Percentiles rank a stretch among this genome's conserved stretches.
These are phyloP conservation scores for Drosophila santomea DNA, from an alignment of 1,140 invertebrate genomes.

Conservation along the genomic window DNA sequence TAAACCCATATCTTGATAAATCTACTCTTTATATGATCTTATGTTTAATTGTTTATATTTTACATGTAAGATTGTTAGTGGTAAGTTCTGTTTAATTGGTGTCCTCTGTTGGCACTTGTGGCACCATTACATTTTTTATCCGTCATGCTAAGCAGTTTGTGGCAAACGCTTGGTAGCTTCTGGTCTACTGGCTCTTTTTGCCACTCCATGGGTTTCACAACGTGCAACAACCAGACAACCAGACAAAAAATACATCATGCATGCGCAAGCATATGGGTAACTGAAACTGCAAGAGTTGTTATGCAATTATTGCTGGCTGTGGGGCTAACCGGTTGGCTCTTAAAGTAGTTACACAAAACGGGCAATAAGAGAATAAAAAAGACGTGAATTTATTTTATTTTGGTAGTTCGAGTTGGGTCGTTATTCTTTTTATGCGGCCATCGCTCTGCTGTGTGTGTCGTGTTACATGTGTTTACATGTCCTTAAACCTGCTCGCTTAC, in stretches of 20 bases:
- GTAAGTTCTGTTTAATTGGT: background rate
- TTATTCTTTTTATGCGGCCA: conserved; percentile 37
- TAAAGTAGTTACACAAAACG: conserved; percentile 8
- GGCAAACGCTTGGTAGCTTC: conserved; percentile 10
- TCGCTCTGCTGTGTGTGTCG: conserved; percentile 48
- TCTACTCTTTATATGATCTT: too few relatives aligned
- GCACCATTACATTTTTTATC: conserved; percentile 49
- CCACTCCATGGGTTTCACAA: background rate
- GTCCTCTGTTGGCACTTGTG: conserved; percentile 2
- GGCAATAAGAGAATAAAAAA: background rate
- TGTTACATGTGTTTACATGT: conserved; percentile 70
- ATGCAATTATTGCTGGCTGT: conserved; percentile 16
- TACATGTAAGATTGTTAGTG: too few relatives aligned
- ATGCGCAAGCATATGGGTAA: conserved; percentile 18
- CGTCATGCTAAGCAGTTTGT: conserved; percentile 29
- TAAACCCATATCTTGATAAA: too few relatives aligned
- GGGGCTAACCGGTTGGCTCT: background rate
- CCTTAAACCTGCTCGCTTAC: conserved; percentile 52
- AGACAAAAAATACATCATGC: conserved; percentile 34
- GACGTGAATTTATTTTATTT: conserved; percentile 23
- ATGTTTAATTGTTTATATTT: too few relatives aligned
- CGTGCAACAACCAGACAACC: conserved; percentile 25
- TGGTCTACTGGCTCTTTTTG: conserved; percentile 8
- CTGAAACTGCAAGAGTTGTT: conserved; percentile 8
- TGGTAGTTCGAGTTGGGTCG: conserved; percentile 4